Base-by-base conservation (phyloP, 1,140 invertebrate genomes). In the Aphaenogaster floridana region DNA sequence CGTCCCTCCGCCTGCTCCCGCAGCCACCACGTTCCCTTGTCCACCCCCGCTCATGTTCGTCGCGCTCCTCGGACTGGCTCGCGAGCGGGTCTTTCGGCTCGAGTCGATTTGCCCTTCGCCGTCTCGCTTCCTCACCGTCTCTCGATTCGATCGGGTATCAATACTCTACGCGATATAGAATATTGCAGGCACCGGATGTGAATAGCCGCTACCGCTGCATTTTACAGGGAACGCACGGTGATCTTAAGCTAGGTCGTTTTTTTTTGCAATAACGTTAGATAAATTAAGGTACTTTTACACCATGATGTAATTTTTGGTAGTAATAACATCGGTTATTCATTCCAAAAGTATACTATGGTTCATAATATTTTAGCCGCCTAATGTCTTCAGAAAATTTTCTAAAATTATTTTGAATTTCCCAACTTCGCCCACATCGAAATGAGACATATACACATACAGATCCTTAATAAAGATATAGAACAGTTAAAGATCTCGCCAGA, bases 41-140 rank as follows among this genome's bases (percentile, higher is more conserved):
- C 34, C 34, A 17, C 39, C 45, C 9, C 45, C 50, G 48, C 15
- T 36, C 45, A 50, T 15, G 50, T 76, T 61, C 7, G 28, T 45
- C 76, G n/a, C 45, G 71, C 86, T 89, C 52, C 13, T 66, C 61
- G 50, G 39, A 52, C 45, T 66, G 48, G 7, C 72, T 81, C 76
- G 76, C 34, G 45, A 78, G 17, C 59, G 63, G 54, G 39, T 5
- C 64, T 87, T 81, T 83, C 64, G 85, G 17, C 21, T 61, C 71
- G 11, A 50, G 28, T 68, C 50, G 61, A 63, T 52, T 45, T 61
- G 52, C 28, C 45, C 34, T 42, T 74, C 11, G 4, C 42, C 54
- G 11, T 66, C 48, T 50, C n/a, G 42, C n/a, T n/a, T 48, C 48
- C 50, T 69, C 17, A 15, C 54, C 52, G 11, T 42, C 13, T 50